These are phyloP conservation scores for Cynopterus sphinx DNA, from an alignment of 2,797 vertebrate species.

Conservation along the genomic window DNA sequence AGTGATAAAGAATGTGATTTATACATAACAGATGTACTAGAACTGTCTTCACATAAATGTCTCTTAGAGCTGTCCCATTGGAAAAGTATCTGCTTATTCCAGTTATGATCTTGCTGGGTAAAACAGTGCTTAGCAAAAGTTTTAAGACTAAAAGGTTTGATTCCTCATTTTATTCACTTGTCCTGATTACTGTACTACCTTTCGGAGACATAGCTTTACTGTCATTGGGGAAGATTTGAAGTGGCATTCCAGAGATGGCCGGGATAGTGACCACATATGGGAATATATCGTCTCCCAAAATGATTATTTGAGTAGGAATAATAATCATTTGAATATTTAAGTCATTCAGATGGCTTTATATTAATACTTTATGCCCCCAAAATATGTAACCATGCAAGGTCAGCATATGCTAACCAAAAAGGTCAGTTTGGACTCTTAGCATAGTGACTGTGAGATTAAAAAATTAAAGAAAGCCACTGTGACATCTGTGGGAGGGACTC, in stretches of 20 bases:
- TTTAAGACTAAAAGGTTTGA: not conserved
- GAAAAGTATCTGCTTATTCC: not conserved
- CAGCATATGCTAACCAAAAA: not conserved
- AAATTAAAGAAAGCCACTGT: not conserved
- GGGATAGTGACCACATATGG: not conserved
- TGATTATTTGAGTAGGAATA: not conserved
- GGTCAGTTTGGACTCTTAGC: not conserved
- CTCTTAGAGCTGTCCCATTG: not conserved
- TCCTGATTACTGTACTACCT: not conserved
- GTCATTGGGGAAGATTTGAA: not conserved
- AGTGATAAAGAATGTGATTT: not conserved
- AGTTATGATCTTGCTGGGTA: not conserved
- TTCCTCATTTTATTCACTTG: not conserved
- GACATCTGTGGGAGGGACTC: not conserved
- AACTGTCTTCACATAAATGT: not conserved
- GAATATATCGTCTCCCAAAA: not conserved
- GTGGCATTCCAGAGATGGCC: not conserved
- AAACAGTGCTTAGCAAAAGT: not conserved
- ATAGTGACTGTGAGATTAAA: not conserved
- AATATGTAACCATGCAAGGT: not conserved
- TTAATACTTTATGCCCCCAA: not conserved
- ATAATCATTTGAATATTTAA: not conserved
- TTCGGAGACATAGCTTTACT: not conserved
- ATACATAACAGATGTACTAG: not conserved
- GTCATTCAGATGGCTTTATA: not conserved